Evolutionary conservation across 2,888 invertebrate genomes (phyloP).

Genomic region (Sarcophaga variegata): DNA sequence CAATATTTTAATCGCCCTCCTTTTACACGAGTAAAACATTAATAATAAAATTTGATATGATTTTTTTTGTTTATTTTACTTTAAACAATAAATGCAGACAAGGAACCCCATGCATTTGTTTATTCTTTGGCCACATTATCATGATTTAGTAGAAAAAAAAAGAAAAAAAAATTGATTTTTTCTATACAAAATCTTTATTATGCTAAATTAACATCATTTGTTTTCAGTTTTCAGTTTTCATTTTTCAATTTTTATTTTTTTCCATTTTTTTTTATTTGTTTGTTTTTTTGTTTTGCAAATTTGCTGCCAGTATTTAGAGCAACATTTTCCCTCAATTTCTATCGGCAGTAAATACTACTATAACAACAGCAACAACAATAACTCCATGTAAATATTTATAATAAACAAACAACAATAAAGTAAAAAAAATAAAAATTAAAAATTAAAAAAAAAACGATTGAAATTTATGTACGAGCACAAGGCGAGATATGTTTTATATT

Average conservation of each 20-base stretch:
- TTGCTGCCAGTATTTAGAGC: neutral
- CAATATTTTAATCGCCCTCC: conserved; percentile 15
- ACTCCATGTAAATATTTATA: conserved; percentile 20
- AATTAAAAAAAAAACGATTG: neutral
- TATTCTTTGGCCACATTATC: conserved; percentile 18
- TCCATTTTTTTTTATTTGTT: neutral
- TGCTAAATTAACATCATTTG: conserved; percentile 28
- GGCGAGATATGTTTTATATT: neutral
- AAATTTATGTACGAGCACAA: neutral
- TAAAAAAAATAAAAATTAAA: conserved; percentile 2
- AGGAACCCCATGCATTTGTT: conserved; percentile 26
- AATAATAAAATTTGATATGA: neutral
- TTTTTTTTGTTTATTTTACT: neutral
- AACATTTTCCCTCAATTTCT: conserved; percentile 6
- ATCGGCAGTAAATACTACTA: neutral
- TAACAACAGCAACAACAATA: neutral
- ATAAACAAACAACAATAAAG: conserved; percentile 13
- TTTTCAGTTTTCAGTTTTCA: neutral
- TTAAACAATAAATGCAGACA: neutral
- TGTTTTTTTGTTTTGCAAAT: neutral
- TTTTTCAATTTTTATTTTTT: neutral
- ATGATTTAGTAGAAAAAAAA: conserved; percentile 9
- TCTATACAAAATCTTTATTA: conserved; percentile 27
- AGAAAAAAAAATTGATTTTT: neutral
- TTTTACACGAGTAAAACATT: neutral